Percentiles rank a stretch among this genome's conserved stretches.
phyloP scores from a whole-genome alignment of 2,888 invertebrate genomes.

The Drosophila dives region DNA sequence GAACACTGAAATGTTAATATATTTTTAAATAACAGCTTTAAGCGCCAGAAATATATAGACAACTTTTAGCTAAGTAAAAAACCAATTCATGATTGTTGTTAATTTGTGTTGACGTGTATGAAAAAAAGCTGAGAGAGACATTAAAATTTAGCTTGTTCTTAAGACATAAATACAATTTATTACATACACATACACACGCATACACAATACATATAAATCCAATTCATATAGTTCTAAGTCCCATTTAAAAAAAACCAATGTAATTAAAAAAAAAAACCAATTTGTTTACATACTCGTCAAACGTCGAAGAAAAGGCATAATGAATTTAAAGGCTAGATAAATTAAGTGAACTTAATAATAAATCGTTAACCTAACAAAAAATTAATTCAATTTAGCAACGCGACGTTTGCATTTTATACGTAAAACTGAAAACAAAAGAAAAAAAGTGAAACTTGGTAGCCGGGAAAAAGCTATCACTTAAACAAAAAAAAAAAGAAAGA shows the following conservation, averaged over 20 bases:
- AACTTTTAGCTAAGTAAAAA: conserved; percentile 65
- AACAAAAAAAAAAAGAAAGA: conserved; percentile 2
- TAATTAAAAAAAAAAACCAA: conserved; percentile 52
- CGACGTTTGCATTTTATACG: conserved; percentile 78
- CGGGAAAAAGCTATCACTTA: conserved; percentile 8
- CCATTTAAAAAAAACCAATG: conserved; percentile 68
- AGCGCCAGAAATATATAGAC: conserved; percentile 63
- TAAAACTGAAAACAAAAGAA: conserved; percentile 41
- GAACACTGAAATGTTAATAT: conserved; percentile 79
- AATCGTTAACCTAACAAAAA: conserved; percentile 63
- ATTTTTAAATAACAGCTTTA: conserved; percentile 81
- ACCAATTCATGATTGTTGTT: conserved; percentile 79
- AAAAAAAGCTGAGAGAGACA: conserved; percentile 28
- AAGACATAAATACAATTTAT: conserved; percentile 60
- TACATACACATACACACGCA: conserved; percentile 34
- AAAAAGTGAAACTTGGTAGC: conserved; percentile 20
- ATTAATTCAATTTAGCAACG: conserved; percentile 76
- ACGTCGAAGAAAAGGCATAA: conserved; percentile 36
- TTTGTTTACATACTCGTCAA: conserved; percentile 42
- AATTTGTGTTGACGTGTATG: conserved; percentile 51
- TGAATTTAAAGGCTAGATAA: conserved; percentile 68
- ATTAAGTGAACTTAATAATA: conserved; percentile 62
- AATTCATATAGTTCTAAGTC: conserved; percentile 70
- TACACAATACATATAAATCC: conserved; percentile 52
- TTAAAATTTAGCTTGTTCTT: conserved; percentile 65